Base-by-base conservation (phyloP, 1,140 invertebrate genomes). In the Drosophila pachea region DNA sequence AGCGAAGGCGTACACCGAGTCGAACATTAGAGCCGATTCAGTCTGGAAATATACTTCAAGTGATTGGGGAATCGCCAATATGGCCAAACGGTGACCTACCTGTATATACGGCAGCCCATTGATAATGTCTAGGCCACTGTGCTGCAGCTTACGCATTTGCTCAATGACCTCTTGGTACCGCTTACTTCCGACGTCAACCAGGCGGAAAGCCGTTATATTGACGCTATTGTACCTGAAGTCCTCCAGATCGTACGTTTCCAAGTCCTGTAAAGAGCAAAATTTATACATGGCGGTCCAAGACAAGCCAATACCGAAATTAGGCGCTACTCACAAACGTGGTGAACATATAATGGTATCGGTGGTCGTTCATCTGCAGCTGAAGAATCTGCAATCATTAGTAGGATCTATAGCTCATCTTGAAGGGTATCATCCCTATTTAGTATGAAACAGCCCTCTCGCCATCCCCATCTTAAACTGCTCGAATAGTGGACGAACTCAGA, bases 151-250 rank as follows among this genome's bases (percentile, higher is more conserved):
- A 90, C 97, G 94, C 95, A 98, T 97, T 74, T 97, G 94, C 72
- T 94, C 92, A 7, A 97, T 91, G 2, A 94, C 91, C 63, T 95
- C 94, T 63, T 92, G 91, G 29, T 97, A 95, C 77, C 93, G 93
- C 42, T 93, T 91, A 55, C 95, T 93, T 29, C 94, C 94, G 0
- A 94, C 91, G 87, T 97, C 95, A 4, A 97, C 95, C 56, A 98
- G 90, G 40, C 96, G 91, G 90, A 96, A 98, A 3, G 96, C 95
- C 32, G 96, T 97, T 90, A 98, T 97, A 89, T 98, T 98, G 16
- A 97, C 96, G 47, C 94, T 94, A 89, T 97, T 97, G 90, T 97
- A 97, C 83, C 95, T 95, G 90, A 98, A 97, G 88, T 98, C 96
- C 90, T 97, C 96, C 54, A 98, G 90, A 89, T 97, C 96, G 86